phyloP scores from a whole-genome alignment of 2,797 vertebrate species.

The Melanotaenia nigrans region DNA sequence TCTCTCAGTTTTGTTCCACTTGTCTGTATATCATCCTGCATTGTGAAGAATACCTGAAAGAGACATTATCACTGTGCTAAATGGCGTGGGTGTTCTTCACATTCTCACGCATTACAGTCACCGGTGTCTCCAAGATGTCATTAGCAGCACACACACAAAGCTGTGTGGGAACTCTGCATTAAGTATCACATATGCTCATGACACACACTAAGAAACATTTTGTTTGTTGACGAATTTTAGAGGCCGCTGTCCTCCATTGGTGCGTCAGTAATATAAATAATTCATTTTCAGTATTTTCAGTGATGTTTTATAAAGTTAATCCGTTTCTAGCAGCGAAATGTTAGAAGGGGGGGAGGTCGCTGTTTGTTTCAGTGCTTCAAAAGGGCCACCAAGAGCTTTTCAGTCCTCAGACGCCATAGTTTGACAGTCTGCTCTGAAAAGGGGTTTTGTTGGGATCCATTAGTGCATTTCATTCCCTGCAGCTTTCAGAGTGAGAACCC shows the following conservation, averaged over 20 bases:
- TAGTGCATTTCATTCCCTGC: conserved; percentile 70
- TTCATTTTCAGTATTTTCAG: conserved; percentile 47
- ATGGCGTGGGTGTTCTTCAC: conserved; percentile 40
- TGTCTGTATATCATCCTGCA: conserved; percentile 38
- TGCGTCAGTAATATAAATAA: conserved; percentile 40
- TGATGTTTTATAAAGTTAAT: conserved; percentile 61
- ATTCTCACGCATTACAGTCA: conserved; percentile 19
- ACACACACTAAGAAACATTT: conserved; percentile 26
- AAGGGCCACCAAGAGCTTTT: conserved; percentile 67
- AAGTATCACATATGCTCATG: conserved; percentile 3
- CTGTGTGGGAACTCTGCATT: neutral
- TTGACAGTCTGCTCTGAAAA: conserved; percentile 51
- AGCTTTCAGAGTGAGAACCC: conserved; percentile 72
- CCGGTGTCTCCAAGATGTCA: conserved; percentile 17
- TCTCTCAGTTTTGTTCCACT: conserved; percentile 38
- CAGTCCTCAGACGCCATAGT: conserved; percentile 51
- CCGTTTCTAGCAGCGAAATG: conserved; percentile 33
- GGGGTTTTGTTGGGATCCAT: conserved; percentile 72
- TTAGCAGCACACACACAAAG: conserved; percentile 18
- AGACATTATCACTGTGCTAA: conserved; percentile 49
- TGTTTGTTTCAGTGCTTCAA: conserved; percentile 45
- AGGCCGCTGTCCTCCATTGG: conserved; percentile 23
- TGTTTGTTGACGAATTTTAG: conserved; percentile 20
- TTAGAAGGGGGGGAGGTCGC: conserved; percentile 43
- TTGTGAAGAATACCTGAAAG: conserved; percentile 43